Percentiles rank a stretch among this genome's conserved stretches.
These are phyloP conservation scores for Penaeus indicus DNA, from an alignment of 1,140 invertebrate species.

Conservation along the genomic window DNA sequence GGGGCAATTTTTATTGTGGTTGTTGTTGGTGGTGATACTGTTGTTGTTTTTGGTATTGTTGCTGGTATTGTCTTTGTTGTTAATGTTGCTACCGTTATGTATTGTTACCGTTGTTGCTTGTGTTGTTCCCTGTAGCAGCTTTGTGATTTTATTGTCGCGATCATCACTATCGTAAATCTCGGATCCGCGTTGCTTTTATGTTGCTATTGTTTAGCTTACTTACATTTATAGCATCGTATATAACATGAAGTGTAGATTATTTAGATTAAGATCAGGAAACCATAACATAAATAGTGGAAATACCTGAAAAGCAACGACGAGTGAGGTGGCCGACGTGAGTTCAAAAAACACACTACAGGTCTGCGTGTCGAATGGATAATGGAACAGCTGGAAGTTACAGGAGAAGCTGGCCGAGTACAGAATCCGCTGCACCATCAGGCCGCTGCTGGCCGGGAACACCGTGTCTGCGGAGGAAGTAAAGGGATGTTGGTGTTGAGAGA, in stretches of 20 bases:
- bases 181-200: too few relatives aligned
- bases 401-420: conserved; percentile 49
- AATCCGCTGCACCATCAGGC: conserved; percentile 37
- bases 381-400: conserved; percentile 46
- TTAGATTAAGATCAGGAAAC: not conserved
- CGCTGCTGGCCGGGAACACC: conserved; percentile 34
- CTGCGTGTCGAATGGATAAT: conserved; percentile 51
- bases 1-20: too few relatives aligned
- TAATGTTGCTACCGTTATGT: too few relatives aligned
- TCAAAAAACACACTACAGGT: conserved; percentile 35
- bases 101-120: not conserved
- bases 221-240: not conserved
- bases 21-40: too few relatives aligned
- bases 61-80: too few relatives aligned
- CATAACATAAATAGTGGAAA: not conserved
- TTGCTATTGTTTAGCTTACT: too few relatives aligned
- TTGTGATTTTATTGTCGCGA: too few relatives aligned
- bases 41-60: too few relatives aligned
- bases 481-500: too few relatives aligned
- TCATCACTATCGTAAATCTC: too few relatives aligned
- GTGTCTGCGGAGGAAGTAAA: not conserved
- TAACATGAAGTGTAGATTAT: not conserved
- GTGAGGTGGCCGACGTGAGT: conserved; percentile 42
- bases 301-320: conserved; percentile 43
- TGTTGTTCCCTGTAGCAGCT: too few relatives aligned